phyloP scores from a whole-genome alignment of 1,140 invertebrate genomes.

The Proales similis region DNA sequence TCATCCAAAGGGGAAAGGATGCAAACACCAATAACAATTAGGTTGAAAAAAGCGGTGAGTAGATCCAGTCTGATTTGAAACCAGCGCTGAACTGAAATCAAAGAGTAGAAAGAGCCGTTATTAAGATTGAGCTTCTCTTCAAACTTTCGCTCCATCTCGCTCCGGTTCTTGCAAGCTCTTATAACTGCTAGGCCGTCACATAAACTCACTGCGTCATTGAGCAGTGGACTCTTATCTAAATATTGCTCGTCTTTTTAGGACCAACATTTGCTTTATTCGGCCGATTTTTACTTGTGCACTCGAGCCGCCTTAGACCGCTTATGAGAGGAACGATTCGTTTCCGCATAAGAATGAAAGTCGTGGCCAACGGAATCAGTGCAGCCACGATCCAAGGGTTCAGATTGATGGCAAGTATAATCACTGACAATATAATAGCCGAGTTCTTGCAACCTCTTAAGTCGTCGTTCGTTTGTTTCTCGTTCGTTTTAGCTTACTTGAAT shows the following conservation, averaged over 20 bases:
- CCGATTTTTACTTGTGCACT: too few species aligned
- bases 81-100: neutral
- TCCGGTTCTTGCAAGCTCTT: neutral
- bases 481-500: slow-evolving; percentile 50
- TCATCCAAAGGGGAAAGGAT: neutral
- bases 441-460: neutral
- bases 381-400: slow-evolving; percentile 2
- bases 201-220: neutral
- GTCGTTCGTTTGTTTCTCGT: neutral
- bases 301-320: neutral
- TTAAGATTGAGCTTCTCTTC: neutral
- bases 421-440: neutral
- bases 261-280: too few species aligned
- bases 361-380: neutral
- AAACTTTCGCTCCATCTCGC: neutral
- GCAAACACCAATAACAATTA: neutral
- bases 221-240: neutral
- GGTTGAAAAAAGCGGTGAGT: neutral
- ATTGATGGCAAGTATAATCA: neutral
- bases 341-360: neutral
- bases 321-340: neutral
- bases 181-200: neutral
- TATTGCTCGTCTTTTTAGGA: too few species aligned
- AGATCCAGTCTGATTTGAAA: slow-evolving; percentile 14
- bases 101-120: neutral